Evolutionary conservation across 2,888 invertebrate genomes (phyloP), one percentile per base, ranked within the genome.

Genomic region (Caenorhabditis doughertyi): DNA sequence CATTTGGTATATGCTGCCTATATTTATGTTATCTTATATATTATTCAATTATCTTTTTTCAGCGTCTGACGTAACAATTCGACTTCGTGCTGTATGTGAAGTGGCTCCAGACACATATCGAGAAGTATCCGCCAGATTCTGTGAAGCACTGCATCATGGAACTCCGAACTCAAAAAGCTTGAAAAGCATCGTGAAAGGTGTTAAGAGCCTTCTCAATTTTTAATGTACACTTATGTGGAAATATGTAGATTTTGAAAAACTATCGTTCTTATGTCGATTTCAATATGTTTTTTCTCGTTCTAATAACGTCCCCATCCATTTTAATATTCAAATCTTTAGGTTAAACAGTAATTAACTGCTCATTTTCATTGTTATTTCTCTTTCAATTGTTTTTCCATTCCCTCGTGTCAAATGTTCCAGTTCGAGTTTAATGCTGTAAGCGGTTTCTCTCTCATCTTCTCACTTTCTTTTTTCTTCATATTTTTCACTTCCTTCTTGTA

Each of bases 51-150:
- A 21, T 35, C 32, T 42, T 18, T 53, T 53, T 68, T 55, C 67
- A 70, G 81, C 62, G 3, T 56, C 53, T 5, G 70, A 76, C 16
- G 76, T 81, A 9, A 39, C 49, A 16, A 65, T 81, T 39, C 74
- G 81, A 11, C 71, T 81, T 21, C 70, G 65, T 35, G 81, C 81
- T 9, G 44, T 81, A 11, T 56, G 29, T n/a, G 81, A 81, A 3
- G 65, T 71, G 23, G 56, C 74, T 1, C 76, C 81, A 3, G 81
- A 70, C 4, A 71, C 81, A 13, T 81, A 65, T 47, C 74, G 71
- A 9, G 81, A 76, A 4, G 27, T 81, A 4, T 60, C 76, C 0
- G 70, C 76, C 29, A 81, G 44, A 51, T 81, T 81, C 53, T 81
- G 81, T 49, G 81, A 76, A 42, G 76, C 76, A 8, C 53, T 81